Conservation (phyloP, 2,888 invertebrate genomes). For the Tenthredo notha region DNA sequence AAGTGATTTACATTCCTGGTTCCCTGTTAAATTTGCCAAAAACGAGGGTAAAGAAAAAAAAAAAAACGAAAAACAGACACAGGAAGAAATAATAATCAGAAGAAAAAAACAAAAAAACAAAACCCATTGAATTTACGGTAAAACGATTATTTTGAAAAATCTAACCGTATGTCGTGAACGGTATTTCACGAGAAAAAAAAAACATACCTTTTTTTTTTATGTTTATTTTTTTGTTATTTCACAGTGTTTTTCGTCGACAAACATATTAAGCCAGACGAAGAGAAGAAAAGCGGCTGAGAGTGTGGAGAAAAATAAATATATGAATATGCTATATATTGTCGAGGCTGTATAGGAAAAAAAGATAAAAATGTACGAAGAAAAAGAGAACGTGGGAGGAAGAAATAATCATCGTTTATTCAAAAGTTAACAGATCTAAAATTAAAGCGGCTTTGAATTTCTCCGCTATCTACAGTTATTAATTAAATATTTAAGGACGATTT, state of each 20-base stretch:
- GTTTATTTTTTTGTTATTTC: neutral
- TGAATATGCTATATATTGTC: too few species aligned
- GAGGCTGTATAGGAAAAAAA: neutral
- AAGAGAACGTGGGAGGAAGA: neutral
- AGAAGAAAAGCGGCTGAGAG: neutral
- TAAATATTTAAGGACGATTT: conserved; percentile 38
- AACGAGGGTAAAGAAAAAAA: neutral
- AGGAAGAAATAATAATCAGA: too few species aligned
- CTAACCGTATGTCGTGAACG: neutral
- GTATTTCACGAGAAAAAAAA: neutral
- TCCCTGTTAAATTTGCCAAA: neutral
- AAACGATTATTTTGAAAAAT: conserved; percentile 31
- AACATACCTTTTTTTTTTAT: neutral
- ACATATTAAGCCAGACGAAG: neutral
- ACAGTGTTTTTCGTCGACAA: neutral
- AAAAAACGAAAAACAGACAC: neutral
- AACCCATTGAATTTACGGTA: neutral
- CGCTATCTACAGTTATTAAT: conserved; percentile 11
- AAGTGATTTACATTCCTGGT: conserved; percentile 45
- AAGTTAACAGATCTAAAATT: neutral
- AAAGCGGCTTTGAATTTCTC: neutral
- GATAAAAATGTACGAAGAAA: neutral
- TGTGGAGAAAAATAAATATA: neutral
- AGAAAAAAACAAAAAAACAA: neutral
- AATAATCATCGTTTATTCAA: neutral